Evolutionary conservation across 2,888 invertebrate species (phyloP), one percentile per base, ranked within the genome.

Genomic region (Morinoia aosen): DNA sequence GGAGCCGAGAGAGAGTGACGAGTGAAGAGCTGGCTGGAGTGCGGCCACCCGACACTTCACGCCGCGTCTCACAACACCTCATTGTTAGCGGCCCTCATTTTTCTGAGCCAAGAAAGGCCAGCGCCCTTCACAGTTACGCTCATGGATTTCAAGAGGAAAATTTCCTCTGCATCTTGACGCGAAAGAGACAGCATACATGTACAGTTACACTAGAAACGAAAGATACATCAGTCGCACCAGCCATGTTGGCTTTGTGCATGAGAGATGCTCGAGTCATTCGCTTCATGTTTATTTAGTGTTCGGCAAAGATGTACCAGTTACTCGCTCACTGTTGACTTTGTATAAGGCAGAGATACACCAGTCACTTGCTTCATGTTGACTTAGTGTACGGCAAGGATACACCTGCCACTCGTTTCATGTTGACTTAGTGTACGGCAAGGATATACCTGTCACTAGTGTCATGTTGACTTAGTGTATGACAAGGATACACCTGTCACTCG

Each of bases 1-100:
- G 3, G 76, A 33, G 8, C 25, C 25, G 33, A 76, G 76, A 76
- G 76, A 76, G 76, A 76, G 76, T 76, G 76, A 76, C 76, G 25
- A 61, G 61, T 19, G 12, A 61, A 61, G 61, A 61, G 19, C 16
- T 16, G 61, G 61, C 61, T 61, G 61, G 61, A 61, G 16, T 10
- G 76, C 76, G 76, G 76, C 16, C 25, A 19, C 10, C 25, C 8
- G 19, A 33, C 76, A 33, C 76, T 33, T 76, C 76, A 33, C 19
- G 33, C 76, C 1, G 57, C 93, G n/a, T 57, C 93, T 57, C 57
- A 57, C 93, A 93, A 93, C 90, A 93, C 25, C 57, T 48, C 93
- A 93, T 57, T 93, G 93, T 93, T 57, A 57, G 33, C 39, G n/a
- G 93, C 93, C 93, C 57, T 93, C 93, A 93, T 93, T 93, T 93